These are phyloP conservation scores for Leptobrachium ailaonicum DNA, from an alignment of 2,113 vertebrate species.

Conservation along the genomic window DNA sequence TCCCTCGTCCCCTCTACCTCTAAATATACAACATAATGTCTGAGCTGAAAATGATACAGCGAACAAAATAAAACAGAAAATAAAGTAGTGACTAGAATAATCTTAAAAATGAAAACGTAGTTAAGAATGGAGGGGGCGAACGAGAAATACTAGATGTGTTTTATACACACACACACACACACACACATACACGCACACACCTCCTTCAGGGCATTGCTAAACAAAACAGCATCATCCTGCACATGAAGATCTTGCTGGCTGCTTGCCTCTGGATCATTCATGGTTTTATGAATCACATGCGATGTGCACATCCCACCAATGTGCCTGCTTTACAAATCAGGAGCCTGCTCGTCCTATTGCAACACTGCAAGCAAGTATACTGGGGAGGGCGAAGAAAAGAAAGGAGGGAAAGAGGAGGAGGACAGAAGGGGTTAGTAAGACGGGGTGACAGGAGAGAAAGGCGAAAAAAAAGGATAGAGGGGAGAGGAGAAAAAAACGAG, in stretches of 20 bases:
- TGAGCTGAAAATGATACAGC: conserved; percentile 17
- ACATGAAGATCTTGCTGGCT: conserved; percentile 50
- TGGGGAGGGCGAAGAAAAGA: conserved; percentile 22
- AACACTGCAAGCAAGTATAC: conserved; percentile 47
- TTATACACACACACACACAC: neutral
- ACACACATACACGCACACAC: conserved; percentile 38
- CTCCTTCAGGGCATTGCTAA: conserved; percentile 48
- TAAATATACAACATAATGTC: conserved; percentile 29
- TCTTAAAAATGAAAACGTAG: neutral
- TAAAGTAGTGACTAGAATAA: neutral
- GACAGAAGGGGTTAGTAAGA: conserved; percentile 17
- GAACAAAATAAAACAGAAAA: conserved; percentile 8
- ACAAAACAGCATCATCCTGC: conserved; percentile 49
- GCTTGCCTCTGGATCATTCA: conserved; percentile 51
- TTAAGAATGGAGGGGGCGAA: neutral
- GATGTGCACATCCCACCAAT: conserved; percentile 50
- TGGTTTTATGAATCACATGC: conserved; percentile 51
- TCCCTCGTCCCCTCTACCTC: neutral
- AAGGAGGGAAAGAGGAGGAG: conserved; percentile 2
- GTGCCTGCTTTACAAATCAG: conserved; percentile 49
- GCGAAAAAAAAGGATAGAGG: conserved; percentile 3
- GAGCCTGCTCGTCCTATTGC: conserved; percentile 47
- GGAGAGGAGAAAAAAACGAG: conserved; percentile 1
- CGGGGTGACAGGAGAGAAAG: conserved; percentile 36
- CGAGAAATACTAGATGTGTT: conserved; percentile 9